These are phyloP conservation scores for Pitta sordida DNA, from an alignment of 2,113 vertebrate species.

Conservation along the genomic window DNA sequence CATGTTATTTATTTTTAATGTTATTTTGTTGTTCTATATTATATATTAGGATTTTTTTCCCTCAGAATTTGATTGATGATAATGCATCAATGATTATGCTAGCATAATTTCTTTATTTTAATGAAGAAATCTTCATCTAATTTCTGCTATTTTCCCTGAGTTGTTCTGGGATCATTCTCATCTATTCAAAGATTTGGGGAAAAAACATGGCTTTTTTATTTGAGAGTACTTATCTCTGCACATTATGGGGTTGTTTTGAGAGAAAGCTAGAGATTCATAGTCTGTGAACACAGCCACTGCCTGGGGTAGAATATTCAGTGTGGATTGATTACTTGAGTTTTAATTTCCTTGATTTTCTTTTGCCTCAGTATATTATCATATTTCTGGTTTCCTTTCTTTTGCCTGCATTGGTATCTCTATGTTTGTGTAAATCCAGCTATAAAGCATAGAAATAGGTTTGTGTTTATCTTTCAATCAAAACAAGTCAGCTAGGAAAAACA, in stretches of 20 bases:
- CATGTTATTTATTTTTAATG: neutral
- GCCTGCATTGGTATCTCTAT: accelerated
- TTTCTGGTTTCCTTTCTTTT: neutral
- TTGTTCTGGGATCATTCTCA: neutral
- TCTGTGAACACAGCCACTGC: neutral
- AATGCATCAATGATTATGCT: neutral
- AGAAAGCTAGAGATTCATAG: neutral
- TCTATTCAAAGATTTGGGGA: neutral
- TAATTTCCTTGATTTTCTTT: neutral
- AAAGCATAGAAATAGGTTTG: neutral
- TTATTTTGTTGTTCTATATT: neutral
- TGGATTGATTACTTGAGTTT: neutral
- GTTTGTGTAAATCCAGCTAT: neutral
- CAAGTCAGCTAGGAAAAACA: neutral
- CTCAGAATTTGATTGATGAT: neutral
- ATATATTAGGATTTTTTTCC: neutral
- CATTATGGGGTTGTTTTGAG: neutral
- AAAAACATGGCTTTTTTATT: neutral
- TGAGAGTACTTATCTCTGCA: neutral
- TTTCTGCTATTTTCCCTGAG: neutral
- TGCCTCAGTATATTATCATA: neutral
- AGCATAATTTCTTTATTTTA: neutral
- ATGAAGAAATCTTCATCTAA: neutral
- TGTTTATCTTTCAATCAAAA: neutral
- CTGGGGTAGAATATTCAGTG: neutral